These are phyloP conservation scores for Alces alces DNA, from an alignment of 2,113 vertebrate species.

Conservation along the genomic window DNA sequence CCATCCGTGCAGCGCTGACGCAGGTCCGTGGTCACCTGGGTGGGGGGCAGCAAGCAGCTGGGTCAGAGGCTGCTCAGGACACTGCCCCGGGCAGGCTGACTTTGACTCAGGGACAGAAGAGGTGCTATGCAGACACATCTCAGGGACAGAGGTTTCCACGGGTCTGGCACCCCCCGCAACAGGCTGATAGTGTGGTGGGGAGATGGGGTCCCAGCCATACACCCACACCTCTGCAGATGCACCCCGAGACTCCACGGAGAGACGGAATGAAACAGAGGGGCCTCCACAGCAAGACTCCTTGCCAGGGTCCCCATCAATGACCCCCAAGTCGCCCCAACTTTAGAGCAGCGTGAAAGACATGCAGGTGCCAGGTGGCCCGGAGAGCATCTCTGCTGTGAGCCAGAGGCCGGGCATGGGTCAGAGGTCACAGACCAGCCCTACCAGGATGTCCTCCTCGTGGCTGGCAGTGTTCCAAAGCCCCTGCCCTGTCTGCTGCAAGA, in stretches of 20 bases:
- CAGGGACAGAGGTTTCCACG: background rate
- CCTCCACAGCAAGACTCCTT: background rate
- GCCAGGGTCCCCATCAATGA: background rate
- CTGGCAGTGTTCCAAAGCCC: background rate
- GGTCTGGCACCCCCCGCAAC: background rate
- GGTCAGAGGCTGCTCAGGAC: background rate
- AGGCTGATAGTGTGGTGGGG: background rate
- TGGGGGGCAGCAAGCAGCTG: accelerated
- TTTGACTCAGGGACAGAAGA: background rate
- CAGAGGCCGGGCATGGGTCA: background rate
- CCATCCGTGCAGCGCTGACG: conserved; percentile 82
- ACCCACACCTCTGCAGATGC: too few relatives aligned
- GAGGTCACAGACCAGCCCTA: background rate
- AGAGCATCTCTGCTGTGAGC: background rate
- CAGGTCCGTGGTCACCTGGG: conserved; percentile 84
- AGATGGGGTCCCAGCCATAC: accelerated
- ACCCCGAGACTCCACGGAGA: background rate
- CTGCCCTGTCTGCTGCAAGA: background rate
- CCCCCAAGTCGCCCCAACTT: background rate
- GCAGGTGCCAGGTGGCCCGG: accelerated
- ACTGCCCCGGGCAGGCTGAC: background rate
- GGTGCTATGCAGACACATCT: accelerated
- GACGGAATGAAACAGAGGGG: background rate
- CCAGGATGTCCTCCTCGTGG: background rate
- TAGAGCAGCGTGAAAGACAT: background rate